Evolutionary conservation across 1,140 invertebrate species (phyloP), one percentile per base, ranked within the genome.

Genomic region (Cydia amplana): DNA sequence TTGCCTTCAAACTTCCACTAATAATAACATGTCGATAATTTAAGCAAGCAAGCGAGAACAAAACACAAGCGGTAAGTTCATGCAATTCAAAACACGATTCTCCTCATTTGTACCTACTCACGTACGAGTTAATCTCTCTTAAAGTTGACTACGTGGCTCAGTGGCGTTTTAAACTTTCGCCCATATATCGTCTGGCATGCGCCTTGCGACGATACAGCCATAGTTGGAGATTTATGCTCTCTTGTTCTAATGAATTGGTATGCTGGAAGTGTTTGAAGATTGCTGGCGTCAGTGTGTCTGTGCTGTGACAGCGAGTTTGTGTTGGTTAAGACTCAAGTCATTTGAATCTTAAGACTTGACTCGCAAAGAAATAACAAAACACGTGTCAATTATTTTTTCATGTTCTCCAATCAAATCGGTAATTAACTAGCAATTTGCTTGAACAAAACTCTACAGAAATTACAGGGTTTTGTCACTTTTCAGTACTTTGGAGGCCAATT

Each of bases 191-290:
- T 55, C 51, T 55, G 51, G 51, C 16, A n/a, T 40, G 36, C 36
- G 36, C 36, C 36, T 40, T 10, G 36, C n/a, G 14, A 55, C 51
- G 51, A 55, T 55, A 55, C 51, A 55, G 51, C 51, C n/a, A 55
- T 55, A 55, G 51, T 55, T 55, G 4, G 51, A 7, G 51, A 55
- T 55, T 55, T 55, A 55, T 55, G 51, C 51, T 49, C 46, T 55
- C 14, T 55, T 55, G 51, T 55, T 55, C n/a, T 55, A 55, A 55
- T 55, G 51, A 55, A 55, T 55, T 55, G 51, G 51, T 55, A 55
- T 55, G 51, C 51, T 55, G 3, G 14, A 9, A 55, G 51, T 18
- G 51, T 55, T 55, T n/a, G 51, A 55, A 18, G 51, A 55, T 55
- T 51, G 43, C 14, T 16, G 51, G 51, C 51, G 51, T 18, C 51